Evolutionary conservation across 2,113 vertebrate species (phyloP).

Genomic region (Sylvietta virens): DNA sequence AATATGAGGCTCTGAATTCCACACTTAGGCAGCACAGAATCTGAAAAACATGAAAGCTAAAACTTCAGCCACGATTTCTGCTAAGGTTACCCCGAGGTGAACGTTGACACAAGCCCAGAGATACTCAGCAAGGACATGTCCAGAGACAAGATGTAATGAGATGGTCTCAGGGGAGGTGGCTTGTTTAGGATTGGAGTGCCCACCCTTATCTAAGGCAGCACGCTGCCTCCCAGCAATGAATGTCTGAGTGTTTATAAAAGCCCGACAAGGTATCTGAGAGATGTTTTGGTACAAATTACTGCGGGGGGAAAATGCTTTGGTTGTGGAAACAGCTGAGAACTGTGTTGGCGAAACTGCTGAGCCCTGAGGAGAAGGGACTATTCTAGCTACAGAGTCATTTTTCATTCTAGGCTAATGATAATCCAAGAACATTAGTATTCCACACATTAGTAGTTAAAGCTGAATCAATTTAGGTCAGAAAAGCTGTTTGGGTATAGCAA

Average conservation of each 20-base stretch:
- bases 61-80: neutral
- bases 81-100: neutral
- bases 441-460: conserved; percentile 15
- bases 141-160: neutral
- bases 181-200: neutral
- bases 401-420: conserved; percentile 24
- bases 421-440: conserved; percentile 18
- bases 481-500: neutral
- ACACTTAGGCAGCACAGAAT: neutral
- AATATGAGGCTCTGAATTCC: neutral
- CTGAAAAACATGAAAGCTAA: neutral
- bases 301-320: neutral
- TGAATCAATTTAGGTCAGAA: conserved; percentile 21
- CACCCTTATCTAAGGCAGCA: neutral
- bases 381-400: neutral
- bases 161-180: neutral
- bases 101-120: neutral
- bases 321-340: neutral
- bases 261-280: neutral
- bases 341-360: neutral
- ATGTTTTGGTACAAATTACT: neutral
- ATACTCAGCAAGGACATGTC: neutral
- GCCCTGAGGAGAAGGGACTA: neutral
- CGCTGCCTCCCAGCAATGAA: neutral
- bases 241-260: neutral